Conservation (phyloP, 1,140 invertebrate species). For the Grapholita molesta region DNA sequence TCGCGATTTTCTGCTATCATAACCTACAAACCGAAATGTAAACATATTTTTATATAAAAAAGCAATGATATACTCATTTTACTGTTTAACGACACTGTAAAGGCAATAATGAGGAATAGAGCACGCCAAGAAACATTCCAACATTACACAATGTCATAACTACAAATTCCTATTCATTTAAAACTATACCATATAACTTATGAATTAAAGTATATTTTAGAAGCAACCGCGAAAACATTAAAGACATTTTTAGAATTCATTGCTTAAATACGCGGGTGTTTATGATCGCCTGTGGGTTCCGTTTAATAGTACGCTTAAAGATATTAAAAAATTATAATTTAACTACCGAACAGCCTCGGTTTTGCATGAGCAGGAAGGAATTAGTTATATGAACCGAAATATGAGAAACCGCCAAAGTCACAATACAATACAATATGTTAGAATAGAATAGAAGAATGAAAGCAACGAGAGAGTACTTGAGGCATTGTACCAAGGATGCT, state of each 20-base stretch:
- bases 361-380: neutral
- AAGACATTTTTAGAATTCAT: neutral
- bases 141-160: neutral
- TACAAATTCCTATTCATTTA: neutral
- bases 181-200: neutral
- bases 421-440: too few species aligned
- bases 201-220: neutral
- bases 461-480: too few species aligned
- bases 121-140: neutral
- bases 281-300: neutral
- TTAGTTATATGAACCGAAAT: neutral
- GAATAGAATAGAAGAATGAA: too few species aligned
- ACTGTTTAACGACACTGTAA: slow-evolving; percentile 32
- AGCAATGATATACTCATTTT: slow-evolving; percentile 20
- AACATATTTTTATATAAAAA: neutral
- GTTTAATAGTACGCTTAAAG: neutral
- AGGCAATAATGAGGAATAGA: slow-evolving; percentile 25
- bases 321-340: slow-evolving; percentile 4
- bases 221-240: neutral
- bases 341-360: neutral
- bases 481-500: too few species aligned
- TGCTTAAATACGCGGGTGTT: slow-evolving; percentile 4
- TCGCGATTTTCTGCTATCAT: too few species aligned
- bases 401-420: too few species aligned
- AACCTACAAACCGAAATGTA: neutral